phyloP scores from a whole-genome alignment of 2,113 vertebrate genomes.

The Perognathus longimembris region DNA sequence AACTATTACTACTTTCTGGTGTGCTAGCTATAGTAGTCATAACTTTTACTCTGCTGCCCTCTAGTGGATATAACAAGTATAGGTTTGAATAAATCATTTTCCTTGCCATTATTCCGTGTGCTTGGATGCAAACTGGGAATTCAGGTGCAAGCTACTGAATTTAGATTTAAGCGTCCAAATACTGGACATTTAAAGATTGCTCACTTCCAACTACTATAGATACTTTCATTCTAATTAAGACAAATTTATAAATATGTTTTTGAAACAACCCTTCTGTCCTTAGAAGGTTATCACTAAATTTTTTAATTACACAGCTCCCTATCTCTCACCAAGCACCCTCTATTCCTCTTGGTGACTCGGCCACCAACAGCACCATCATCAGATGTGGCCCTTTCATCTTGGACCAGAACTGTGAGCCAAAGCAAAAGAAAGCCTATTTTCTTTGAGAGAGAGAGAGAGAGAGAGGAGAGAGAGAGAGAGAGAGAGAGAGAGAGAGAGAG shows the following conservation, averaged over 20 bases:
- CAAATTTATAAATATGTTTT: not conserved
- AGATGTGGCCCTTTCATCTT: not conserved
- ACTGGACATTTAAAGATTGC: not conserved
- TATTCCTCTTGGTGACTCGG: not conserved
- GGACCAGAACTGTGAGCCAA: not conserved
- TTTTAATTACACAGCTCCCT: not conserved
- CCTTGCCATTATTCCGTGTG: not conserved
- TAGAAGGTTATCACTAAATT: not conserved
- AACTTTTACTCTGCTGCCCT: slow-evolving; percentile 83
- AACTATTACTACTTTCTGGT: not conserved
- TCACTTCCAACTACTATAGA: not conserved
- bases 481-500: not conserved
- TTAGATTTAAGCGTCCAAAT: not conserved
- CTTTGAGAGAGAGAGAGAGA: not conserved
- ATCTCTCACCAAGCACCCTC: not conserved
- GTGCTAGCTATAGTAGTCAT: not conserved
- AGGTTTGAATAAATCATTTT: not conserved
- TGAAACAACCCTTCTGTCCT: slow-evolving; percentile 7
- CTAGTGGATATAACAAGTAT: slow-evolving; percentile 71
- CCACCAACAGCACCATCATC: not conserved
- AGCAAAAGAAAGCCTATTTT: not conserved
- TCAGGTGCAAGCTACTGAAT: not conserved
- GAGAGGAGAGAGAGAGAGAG: not conserved
- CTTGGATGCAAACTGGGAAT: not conserved
- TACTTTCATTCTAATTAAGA: not conserved